phyloP scores from a whole-genome alignment of 1,140 invertebrate species.

The Scylla paramamosain region DNA sequence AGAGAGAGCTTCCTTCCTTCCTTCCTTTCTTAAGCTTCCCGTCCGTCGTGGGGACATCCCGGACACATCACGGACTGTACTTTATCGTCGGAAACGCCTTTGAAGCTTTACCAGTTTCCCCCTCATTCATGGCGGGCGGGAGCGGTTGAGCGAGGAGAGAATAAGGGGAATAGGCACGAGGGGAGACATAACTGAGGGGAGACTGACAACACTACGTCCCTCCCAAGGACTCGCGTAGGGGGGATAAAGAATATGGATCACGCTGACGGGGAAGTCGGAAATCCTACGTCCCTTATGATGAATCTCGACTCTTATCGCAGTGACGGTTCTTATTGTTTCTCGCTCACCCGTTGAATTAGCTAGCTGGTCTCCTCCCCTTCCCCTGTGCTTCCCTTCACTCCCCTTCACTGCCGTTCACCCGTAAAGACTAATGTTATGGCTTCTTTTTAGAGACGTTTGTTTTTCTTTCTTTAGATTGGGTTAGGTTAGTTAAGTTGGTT shows the following conservation, averaged over 20 bases:
- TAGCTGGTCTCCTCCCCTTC: neutral
- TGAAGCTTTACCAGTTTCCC: too few relatives aligned
- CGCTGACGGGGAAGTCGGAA: neutral
- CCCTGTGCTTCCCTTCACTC: neutral
- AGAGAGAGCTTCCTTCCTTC: neutral
- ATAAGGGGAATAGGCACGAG: neutral
- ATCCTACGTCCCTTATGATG: neutral
- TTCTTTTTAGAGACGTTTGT: too few relatives aligned
- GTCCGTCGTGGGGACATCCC: too few relatives aligned
- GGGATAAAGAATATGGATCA: neutral
- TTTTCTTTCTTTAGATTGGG: too few relatives aligned
- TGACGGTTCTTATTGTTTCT: slow-evolving; percentile 26
- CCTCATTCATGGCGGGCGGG: neutral
- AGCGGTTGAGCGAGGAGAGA: neutral
- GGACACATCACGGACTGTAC: too few relatives aligned
- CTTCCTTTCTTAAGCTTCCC: too few relatives aligned
- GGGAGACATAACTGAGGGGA: neutral
- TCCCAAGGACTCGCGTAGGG: neutral
- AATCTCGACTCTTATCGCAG: neutral
- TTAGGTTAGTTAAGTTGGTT: too few relatives aligned
- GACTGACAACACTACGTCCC: neutral
- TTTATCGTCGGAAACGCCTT: too few relatives aligned
- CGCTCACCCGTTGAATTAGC: slow-evolving; percentile 29
- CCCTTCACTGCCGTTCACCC: neutral
- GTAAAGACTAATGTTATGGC: too few relatives aligned